These are phyloP conservation scores for Craterocephalus amniculus DNA, from an alignment of 2,797 vertebrate species.

Conservation along the genomic window DNA sequence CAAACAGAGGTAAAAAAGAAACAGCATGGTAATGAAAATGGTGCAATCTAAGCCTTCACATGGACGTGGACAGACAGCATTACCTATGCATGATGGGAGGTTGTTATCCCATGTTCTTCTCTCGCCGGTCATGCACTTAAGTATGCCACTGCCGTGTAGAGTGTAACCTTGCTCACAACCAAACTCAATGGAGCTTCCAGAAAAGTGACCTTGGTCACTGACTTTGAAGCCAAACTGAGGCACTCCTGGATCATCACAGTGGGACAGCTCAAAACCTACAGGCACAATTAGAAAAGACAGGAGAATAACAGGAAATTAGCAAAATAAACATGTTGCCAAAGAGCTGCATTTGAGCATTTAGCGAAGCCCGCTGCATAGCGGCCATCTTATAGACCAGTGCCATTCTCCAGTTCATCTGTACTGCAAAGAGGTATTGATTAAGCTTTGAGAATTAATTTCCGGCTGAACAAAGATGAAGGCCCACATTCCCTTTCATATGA, in stretches of 20 bases:
- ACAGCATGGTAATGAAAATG: constrained; percentile 1
- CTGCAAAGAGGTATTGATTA: constrained; percentile 57
- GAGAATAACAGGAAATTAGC: neutral
- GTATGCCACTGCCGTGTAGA: constrained; percentile 91
- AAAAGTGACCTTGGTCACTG: constrained; percentile 96
- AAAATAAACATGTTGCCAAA: neutral
- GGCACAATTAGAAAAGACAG: constrained; percentile 5
- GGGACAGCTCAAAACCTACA: constrained; percentile 95
- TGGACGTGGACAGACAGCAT: constrained; percentile 25
- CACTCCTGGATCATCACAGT: constrained; percentile 96
- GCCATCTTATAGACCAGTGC: constrained; percentile 10
- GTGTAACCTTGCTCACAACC: constrained; percentile 96
- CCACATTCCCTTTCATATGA: constrained; percentile 52
- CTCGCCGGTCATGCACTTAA: constrained; percentile 97
- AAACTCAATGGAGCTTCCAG: constrained; percentile 94
- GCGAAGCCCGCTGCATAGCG: constrained; percentile 5
- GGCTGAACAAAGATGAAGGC: constrained; percentile 48
- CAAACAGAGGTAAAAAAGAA: constrained; percentile 14
- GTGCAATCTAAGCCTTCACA: neutral
- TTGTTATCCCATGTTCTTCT: constrained; percentile 95
- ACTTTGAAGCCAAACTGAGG: constrained; percentile 98
- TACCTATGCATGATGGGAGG: constrained; percentile 96
- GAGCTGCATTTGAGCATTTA: constrained; percentile 9
- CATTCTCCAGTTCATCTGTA: constrained; percentile 37
- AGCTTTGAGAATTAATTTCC: constrained; percentile 57